Percentiles rank a stretch among this genome's conserved stretches.
Evolutionary conservation across 2,888 invertebrate species (phyloP).

Genomic region (Metacarcinus magister): DNA sequence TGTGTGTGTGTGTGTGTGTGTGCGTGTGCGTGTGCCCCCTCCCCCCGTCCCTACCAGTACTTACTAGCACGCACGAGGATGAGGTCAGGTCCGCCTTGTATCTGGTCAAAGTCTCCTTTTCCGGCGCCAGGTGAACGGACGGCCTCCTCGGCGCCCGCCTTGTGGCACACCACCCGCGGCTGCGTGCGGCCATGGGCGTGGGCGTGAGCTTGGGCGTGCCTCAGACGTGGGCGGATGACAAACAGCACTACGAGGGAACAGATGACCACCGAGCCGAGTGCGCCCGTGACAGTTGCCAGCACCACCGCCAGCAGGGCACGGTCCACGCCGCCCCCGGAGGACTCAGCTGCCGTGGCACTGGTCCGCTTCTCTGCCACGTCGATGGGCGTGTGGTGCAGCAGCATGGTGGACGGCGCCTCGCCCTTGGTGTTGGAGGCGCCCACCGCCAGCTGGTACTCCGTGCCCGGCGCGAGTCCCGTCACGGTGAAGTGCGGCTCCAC

Average conservation of each 20-base stretch:
- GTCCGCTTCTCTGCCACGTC: conserved; percentile 81
- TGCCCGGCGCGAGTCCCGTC: conserved; percentile 80
- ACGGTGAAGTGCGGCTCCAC: conserved; percentile 79
- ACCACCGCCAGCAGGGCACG: conserved; percentile 65
- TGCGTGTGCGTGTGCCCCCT: not conserved
- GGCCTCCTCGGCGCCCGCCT: not conserved
- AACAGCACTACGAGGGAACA: conserved; percentile 71
- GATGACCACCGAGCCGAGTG: conserved; percentile 71
- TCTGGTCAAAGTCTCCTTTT: conserved; percentile 61
- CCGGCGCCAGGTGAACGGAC: conserved; percentile 44
- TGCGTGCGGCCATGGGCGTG: conserved; percentile 46
- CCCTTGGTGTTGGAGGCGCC: conserved; percentile 79
- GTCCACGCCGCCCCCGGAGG: conserved; percentile 13
- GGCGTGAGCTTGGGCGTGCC: conserved; percentile 37
- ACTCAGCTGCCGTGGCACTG: conserved; percentile 72
- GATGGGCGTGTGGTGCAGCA: conserved; percentile 80
- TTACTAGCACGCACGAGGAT: conserved; percentile 69
- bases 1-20: conserved; percentile 36
- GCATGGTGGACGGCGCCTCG: conserved; percentile 67
- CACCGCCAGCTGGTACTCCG: conserved; percentile 79
- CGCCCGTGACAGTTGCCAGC: conserved; percentile 74
- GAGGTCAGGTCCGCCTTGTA: conserved; percentile 68
- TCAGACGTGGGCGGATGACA: conserved; percentile 69
- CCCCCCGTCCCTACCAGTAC: not conserved
- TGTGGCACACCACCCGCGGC: conserved; percentile 53